Evolutionary conservation across 2,797 vertebrate genomes (phyloP).

Genomic region (Hippoglossus hippoglossus): DNA sequence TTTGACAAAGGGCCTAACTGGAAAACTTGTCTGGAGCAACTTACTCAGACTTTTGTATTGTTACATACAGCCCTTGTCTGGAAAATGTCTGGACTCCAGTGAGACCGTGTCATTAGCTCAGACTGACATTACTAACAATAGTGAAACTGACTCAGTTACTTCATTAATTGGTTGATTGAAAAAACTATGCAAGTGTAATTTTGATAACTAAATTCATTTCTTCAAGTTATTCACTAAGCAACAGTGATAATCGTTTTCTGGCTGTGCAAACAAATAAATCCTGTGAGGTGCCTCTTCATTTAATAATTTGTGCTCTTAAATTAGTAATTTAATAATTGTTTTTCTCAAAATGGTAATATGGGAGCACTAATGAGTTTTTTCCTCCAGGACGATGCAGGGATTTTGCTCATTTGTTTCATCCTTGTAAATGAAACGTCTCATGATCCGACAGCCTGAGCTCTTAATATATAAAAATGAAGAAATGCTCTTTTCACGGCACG

Average conservation of each 20-base stretch:
- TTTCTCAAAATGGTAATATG: not conserved
- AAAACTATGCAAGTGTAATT: not conserved
- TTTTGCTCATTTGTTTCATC: not conserved
- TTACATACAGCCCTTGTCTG: no score
- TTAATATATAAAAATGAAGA: not conserved
- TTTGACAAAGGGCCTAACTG: no score
- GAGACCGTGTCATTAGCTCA: no score
- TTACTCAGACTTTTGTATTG: no score
- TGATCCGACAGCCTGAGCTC: not conserved
- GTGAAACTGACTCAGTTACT: not conserved
- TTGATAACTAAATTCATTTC: not conserved
- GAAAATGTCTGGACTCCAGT: no score
- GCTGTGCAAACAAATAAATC: not conserved
- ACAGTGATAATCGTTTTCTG: not conserved
- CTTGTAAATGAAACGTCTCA: not conserved
- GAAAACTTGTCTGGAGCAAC: no score
- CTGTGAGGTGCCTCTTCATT: not conserved
- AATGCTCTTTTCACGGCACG: not conserved
- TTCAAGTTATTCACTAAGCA: not conserved
- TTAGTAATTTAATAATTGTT: not conserved
- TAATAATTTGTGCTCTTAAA: not conserved
- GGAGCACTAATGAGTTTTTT: not conserved
- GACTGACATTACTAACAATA: no score
- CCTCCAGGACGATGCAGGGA: no score
- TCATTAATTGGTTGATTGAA: not conserved